Evolutionary conservation across 2,888 invertebrate species (phyloP).

Genomic region (Osmoderma eremita): DNA sequence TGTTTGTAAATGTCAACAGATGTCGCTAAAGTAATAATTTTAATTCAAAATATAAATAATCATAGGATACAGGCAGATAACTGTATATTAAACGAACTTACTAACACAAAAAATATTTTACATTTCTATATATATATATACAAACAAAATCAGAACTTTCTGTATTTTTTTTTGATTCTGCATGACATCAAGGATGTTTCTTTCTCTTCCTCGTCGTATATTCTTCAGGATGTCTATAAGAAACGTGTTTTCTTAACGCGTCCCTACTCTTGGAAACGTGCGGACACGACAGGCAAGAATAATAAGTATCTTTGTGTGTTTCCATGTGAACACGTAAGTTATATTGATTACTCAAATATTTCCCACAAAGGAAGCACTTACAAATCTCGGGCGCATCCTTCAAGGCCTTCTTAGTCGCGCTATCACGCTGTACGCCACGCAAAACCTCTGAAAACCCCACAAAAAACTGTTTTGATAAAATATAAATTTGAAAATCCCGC

Average conservation of each 20-base stretch:
- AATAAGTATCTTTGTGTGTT: constrained; percentile 87
- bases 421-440: background rate
- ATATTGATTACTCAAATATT: constrained; percentile 90
- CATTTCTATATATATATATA: too few species aligned
- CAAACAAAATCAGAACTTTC: too few species aligned
- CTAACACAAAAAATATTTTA: too few species aligned
- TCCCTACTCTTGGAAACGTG: constrained; percentile 90
- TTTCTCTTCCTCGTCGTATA: constrained; percentile 64
- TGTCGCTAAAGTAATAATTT: too few species aligned
- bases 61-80: too few species aligned
- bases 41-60: too few species aligned
- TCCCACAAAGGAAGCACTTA: constrained; percentile 85
- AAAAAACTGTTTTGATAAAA: background rate
- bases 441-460: too few species aligned
- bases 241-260: constrained; percentile 88
- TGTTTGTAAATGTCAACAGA: too few species aligned
- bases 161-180: too few species aligned
- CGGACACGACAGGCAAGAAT: constrained; percentile 86
- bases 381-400: constrained; percentile 58
- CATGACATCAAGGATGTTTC: constrained; percentile 47
- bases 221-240: constrained; percentile 80
- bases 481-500: background rate
- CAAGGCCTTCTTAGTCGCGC: constrained; percentile 39
- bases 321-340: constrained; percentile 91
- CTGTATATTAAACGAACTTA: too few species aligned